Percentiles rank a stretch among this genome's conserved stretches.
phyloP scores from a whole-genome alignment of 2,888 invertebrate species.

The Leucoptera coffeella region DNA sequence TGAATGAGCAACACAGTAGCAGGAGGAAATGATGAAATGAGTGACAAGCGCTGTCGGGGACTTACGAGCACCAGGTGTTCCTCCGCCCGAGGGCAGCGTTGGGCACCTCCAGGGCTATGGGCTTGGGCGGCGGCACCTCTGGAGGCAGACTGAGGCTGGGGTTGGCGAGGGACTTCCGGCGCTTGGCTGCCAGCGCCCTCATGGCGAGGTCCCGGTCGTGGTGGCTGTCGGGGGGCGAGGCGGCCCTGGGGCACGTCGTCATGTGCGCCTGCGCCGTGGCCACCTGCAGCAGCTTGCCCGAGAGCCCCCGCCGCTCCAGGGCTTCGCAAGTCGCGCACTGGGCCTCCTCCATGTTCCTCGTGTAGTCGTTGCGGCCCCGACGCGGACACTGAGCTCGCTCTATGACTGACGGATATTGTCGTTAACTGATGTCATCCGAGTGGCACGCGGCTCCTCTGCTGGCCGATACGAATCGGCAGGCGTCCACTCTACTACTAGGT shows the following conservation, averaged over 20 bases:
- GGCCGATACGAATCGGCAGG: no score
- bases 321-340: conserved; percentile 45
- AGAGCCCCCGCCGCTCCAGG: conserved; percentile 34
- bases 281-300: conserved; percentile 40
- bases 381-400: conserved; percentile 44
- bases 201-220: conserved; percentile 32
- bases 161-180: conserved; percentile 39
- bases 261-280: conserved; percentile 47
- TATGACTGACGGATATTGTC: conserved; percentile 43
- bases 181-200: conserved; percentile 38
- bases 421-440: conserved; percentile 51
- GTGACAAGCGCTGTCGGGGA: conserved; percentile 9
- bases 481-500: no score
- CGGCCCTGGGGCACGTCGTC: conserved; percentile 29
- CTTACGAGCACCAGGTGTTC: conserved; percentile 53
- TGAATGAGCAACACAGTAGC: no score
- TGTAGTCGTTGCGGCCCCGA: conserved; percentile 41
- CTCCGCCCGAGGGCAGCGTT: conserved; percentile 30
- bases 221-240: conserved; percentile 20
- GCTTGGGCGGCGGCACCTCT: conserved; percentile 22
- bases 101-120: conserved; percentile 17
- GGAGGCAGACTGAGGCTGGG: conserved; percentile 29
- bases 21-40: not conserved
- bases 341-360: conserved; percentile 44
- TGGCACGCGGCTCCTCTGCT: conserved; percentile 13